These are phyloP conservation scores for Alviniconcha marisindica DNA, from an alignment of 1,140 invertebrate genomes.

Conservation along the genomic window DNA sequence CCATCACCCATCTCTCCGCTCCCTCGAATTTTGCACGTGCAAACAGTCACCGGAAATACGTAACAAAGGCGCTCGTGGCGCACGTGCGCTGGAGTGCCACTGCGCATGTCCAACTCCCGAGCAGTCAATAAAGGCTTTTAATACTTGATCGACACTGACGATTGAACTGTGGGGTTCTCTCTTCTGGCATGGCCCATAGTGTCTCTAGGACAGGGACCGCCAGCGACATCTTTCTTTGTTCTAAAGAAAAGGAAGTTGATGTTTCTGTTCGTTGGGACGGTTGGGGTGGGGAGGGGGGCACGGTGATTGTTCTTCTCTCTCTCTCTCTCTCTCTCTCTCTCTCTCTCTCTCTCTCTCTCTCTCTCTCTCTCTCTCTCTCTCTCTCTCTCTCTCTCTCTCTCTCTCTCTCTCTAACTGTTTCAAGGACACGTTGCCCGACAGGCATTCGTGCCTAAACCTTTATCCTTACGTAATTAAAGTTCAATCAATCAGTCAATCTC, in stretches of 20 bases:
- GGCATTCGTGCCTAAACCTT: too few species aligned
- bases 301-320: neutral
- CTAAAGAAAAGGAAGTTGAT: neutral
- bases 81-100: neutral
- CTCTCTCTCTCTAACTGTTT: neutral
- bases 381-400: neutral
- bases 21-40: neutral
- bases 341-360: slow-evolving; percentile 19
- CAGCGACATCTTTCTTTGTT: neutral
- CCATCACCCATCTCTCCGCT: too few species aligned
- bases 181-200: too few species aligned
- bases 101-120: neutral
- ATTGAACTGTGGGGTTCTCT: too few species aligned
- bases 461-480: too few species aligned
- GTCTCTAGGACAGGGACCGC: too few species aligned
- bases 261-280: neutral
- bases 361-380: slow-evolving; percentile 4
- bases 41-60: slow-evolving; percentile 18
- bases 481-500: too few species aligned
- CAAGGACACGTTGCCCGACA: too few species aligned
- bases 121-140: neutral
- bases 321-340: slow-evolving; percentile 16
- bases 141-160: neutral
- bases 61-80: slow-evolving; percentile 14
- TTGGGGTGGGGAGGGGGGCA: too few species aligned